These are phyloP conservation scores for Lepeophtheirus salmonis DNA, from an alignment of 1,140 invertebrate species.

Conservation along the genomic window DNA sequence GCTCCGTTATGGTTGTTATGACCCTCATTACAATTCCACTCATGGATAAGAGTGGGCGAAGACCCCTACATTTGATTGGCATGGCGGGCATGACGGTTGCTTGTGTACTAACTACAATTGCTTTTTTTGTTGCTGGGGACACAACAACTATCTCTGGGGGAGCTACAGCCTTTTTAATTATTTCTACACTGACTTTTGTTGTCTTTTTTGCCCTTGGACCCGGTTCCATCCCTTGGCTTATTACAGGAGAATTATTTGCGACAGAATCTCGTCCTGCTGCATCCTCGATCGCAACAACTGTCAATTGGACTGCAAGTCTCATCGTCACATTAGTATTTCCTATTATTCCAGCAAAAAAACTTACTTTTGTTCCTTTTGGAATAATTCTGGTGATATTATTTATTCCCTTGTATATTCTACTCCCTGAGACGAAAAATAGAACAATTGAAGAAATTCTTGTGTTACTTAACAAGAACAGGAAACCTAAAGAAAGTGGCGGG, in stretches of 20 bases:
- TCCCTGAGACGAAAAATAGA: conserved; percentile 4
- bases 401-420: not conserved
- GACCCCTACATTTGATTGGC: conserved; percentile 53
- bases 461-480: conserved; percentile 1
- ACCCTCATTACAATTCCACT: conserved; percentile 67
- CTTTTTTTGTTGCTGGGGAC: not conserved
- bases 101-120: conserved; percentile 43
- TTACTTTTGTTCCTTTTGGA: conserved; percentile 4
- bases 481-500: too few species aligned
- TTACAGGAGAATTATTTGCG: conserved; percentile 91
- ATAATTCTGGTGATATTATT: conserved; percentile 1
- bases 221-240: conserved; percentile 96
- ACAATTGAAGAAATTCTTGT: conserved; percentile 1
- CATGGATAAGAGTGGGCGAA: conserved; percentile 58
- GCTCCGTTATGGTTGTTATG: conserved; percentile 66
- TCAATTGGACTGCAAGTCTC: conserved; percentile 97
- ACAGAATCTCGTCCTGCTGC: conserved; percentile 81
- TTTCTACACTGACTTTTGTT: conserved; percentile 78
- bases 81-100: conserved; percentile 50
- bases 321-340: conserved; percentile 86
- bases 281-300: conserved; percentile 88
- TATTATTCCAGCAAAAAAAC: conserved; percentile 42
- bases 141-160: not conserved
- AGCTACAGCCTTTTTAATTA: conserved; percentile 30
- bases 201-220: conserved; percentile 92